Base-by-base conservation (phyloP, 2,888 invertebrate species). In the Lissocephala sabroskyi region DNA sequence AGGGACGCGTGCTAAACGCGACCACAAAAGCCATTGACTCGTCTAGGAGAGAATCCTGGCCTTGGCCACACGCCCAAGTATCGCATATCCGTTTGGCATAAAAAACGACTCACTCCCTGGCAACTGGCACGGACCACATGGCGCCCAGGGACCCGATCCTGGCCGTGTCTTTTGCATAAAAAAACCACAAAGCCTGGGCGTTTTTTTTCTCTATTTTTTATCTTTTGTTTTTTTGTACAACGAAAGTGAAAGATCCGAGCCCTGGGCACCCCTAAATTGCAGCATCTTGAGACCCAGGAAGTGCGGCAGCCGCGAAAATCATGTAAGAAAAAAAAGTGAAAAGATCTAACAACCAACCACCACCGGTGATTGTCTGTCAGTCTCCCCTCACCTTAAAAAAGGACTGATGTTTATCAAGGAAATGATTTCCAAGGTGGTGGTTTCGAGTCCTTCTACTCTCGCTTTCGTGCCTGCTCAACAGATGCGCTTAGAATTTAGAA, bases 401-500 rank as follows among this genome's bases (percentile, higher is more conserved):
- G n/a, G n/a, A n/a, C 47, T 41, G 55, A 64, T 62, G 56, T 40
- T 23, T 61, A 75, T 65, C 75, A 50, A 61, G 70, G 58, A 74
- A 70, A 70, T 62, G 65, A 54, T 75, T 67, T 68, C 50, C 46
- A 19, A 9, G 49, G 18, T 29, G 44, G 28, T 13, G 14, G 26
- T 16, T 13, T n/a, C 13, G 14, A n/a, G 48, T 45, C 43, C 40
- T 53, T 55, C 45, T 52, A 65, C 67, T 73, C 63, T 75, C 65
- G 54, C 35, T 79, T 79, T 79, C 74, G 59, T 53, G 59, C 63
- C 52, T 39, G 53, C 56, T 56, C 52, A 59, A 71, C 68, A 75
- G 73, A 73, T 73, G 77, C 60, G 66, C 50, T 65, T 71, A 62
- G 63, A 68, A 71, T 71, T 70, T 70, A 70, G 68, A 70, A 70